phyloP scores from a whole-genome alignment of 2,113 vertebrate genomes.

The Sterna hirundo region DNA sequence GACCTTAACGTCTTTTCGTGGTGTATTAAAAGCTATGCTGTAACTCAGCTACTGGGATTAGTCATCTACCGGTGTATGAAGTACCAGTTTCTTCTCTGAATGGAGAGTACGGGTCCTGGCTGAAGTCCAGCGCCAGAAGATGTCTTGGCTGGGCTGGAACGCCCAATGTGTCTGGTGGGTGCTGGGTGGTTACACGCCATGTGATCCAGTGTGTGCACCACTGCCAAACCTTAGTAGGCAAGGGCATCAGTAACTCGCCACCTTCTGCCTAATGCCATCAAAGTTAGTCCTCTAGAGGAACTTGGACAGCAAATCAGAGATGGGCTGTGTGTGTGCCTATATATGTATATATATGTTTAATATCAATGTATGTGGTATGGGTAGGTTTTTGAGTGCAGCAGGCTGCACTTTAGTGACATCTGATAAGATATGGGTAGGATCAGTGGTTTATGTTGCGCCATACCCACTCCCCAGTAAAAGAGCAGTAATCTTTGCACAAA shows the following conservation, averaged over 20 bases:
- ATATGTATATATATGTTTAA: not conserved
- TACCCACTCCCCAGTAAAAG: not conserved
- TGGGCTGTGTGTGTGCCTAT: not conserved
- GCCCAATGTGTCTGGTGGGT: not conserved
- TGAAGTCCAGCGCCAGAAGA: not conserved
- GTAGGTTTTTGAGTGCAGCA: not conserved
- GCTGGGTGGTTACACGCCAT: not conserved
- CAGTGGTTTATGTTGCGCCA: not conserved
- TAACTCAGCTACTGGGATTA: constrained; percentile 50
- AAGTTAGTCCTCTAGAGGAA: not conserved
- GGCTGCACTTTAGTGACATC: not conserved
- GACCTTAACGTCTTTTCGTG: constrained; percentile 32
- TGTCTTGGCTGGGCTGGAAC: not conserved
- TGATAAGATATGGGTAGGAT: not conserved
- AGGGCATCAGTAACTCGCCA: not conserved
- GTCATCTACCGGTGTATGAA: not conserved
- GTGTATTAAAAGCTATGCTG: constrained; percentile 27
- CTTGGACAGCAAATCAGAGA: not conserved
- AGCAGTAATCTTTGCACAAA: not conserved
- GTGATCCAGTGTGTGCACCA: not conserved
- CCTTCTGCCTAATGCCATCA: not conserved
- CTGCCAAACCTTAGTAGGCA: not conserved
- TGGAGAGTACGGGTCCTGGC: not conserved
- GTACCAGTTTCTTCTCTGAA: constrained; percentile 5
- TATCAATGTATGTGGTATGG: not conserved